Evolutionary conservation across 2,113 vertebrate genomes (phyloP).

Genomic region (Prietella phreatophila): DNA sequence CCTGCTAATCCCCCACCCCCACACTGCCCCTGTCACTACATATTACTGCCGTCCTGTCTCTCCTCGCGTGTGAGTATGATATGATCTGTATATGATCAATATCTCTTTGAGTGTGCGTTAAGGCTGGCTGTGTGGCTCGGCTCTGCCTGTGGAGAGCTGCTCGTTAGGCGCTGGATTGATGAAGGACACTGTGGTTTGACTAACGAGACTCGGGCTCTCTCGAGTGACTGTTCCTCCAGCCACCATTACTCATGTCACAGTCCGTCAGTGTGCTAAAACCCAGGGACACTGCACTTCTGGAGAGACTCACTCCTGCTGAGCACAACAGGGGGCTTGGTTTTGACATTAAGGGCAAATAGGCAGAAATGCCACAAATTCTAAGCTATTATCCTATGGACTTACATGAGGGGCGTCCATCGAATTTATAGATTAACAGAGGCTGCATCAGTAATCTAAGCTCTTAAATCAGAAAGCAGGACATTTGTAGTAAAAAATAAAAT

Average conservation of each 20-base stretch:
- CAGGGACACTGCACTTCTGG: background rate
- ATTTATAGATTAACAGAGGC: background rate
- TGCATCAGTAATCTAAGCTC: background rate
- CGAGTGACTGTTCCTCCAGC: constrained; percentile 31
- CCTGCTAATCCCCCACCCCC: background rate
- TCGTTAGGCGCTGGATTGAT: constrained; percentile 51
- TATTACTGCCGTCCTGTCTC: constrained; percentile 32
- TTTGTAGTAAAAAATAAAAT: background rate
- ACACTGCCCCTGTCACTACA: constrained; percentile 44
- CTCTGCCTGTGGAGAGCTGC: constrained; percentile 8
- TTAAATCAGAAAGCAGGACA: background rate
- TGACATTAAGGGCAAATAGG: background rate
- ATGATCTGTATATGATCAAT: background rate
- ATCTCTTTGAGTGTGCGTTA: background rate
- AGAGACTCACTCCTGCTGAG: background rate
- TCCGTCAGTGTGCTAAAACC: background rate
- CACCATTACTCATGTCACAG: constrained; percentile 43
- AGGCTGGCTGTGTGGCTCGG: constrained; percentile 23
- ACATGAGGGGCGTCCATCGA: background rate
- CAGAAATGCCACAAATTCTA: background rate
- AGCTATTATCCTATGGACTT: background rate
- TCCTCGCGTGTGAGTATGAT: background rate
- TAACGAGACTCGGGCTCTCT: constrained; percentile 42
- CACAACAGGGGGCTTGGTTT: background rate
- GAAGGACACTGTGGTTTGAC: constrained; percentile 43